phyloP scores from a whole-genome alignment of 2,888 invertebrate genomes.

The Lycia hirtaria region DNA sequence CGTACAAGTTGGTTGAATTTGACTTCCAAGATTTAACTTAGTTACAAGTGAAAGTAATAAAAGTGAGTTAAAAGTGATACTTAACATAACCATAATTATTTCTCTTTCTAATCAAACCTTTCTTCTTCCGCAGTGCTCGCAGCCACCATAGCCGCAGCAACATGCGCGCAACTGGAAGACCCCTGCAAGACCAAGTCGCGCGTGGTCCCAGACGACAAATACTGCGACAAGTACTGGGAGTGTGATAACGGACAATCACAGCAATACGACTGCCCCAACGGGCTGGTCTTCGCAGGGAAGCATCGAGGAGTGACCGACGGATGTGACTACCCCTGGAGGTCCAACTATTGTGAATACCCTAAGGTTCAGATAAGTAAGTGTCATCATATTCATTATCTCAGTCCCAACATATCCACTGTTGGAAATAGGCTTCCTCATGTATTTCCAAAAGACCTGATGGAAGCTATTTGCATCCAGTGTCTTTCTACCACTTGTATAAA shows the following conservation, averaged over 20 bases:
- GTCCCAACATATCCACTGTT: no score
- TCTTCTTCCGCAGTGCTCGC: constrained; percentile 59
- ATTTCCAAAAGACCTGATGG: no score
- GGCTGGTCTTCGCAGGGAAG: constrained; percentile 95
- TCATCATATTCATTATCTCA: constrained; percentile 44
- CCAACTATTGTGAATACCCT: constrained; percentile 92
- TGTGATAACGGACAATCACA: constrained; percentile 93
- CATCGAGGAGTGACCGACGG: constrained; percentile 95
- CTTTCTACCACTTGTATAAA: no score
- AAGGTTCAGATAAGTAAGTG: constrained; percentile 88
- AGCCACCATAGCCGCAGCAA: constrained; percentile 54
- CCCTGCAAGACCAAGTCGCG: constrained; percentile 93
- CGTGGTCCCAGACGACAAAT: constrained; percentile 91
- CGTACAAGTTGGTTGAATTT: no score
- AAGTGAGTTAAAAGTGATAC: no score
- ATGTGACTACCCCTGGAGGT: constrained; percentile 95
- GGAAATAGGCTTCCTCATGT: no score
- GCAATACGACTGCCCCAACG: constrained; percentile 95
- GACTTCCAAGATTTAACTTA: no score
- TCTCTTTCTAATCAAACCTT: neutral
- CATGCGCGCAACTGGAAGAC: constrained; percentile 86
- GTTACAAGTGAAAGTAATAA: no score
- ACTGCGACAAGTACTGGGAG: constrained; percentile 94
- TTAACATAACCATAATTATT: neutral
- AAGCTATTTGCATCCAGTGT: no score